Conservation (phyloP, 2,888 invertebrate species). For the Rhabditoides inermis region DNA sequence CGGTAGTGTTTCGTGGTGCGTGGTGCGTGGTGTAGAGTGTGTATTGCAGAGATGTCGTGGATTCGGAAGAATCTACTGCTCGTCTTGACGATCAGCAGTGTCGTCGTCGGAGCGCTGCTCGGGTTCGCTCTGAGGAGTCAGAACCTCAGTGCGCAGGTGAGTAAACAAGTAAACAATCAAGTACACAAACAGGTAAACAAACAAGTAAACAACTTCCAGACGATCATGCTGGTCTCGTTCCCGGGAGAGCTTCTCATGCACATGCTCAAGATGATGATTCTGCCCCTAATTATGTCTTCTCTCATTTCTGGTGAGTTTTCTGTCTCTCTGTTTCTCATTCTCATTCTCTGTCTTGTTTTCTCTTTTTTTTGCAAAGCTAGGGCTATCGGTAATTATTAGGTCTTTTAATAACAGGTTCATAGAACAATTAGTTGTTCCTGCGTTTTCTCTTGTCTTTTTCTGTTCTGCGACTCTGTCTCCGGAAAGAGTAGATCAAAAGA, state of each 20-base stretch:
- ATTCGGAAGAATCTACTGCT: constrained; percentile 60
- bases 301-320: constrained; percentile 60
- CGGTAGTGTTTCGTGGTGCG: too few species aligned
- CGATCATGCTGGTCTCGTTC: constrained; percentile 62
- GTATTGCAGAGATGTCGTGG: constrained; percentile 56
- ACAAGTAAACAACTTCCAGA: constrained; percentile 33
- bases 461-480: too few species aligned
- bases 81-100: constrained; percentile 60
- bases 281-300: constrained; percentile 65
- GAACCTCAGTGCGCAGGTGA: constrained; percentile 34
- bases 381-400: too few species aligned
- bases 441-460: too few species aligned
- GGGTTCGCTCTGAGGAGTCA: constrained; percentile 58
- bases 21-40: too few species aligned
- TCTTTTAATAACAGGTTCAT: too few species aligned
- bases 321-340: background rate
- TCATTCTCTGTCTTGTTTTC: background rate
- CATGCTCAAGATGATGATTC: constrained; percentile 65
- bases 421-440: too few species aligned
- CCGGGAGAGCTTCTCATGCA: constrained; percentile 67
- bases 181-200: background rate
- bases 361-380: background rate
- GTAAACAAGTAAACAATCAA: background rate
- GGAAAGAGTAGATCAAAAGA: too few species aligned
- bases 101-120: constrained; percentile 61